A percentile compares a stretch with the other conserved stretches of the same genome.
phyloP scores from a whole-genome alignment of 1,140 invertebrate species.

The Trypoxylus dichotomus region DNA sequence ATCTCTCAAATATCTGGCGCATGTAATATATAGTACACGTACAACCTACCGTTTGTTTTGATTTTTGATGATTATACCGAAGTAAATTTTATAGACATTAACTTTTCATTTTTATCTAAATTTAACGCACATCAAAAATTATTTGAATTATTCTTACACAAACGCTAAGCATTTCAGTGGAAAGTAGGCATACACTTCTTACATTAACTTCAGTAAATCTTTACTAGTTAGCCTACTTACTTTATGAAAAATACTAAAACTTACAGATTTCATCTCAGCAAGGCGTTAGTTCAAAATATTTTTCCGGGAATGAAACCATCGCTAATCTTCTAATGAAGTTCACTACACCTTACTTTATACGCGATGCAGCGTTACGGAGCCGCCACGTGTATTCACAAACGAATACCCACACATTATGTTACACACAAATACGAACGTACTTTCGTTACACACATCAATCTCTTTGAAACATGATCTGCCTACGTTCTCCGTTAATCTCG shows the following conservation, averaged over 20 bases:
- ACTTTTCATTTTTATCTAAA: no score
- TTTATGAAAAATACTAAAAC: neutral
- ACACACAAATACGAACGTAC: neutral
- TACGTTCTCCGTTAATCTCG: constrained; percentile 26
- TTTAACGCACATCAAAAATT: no score
- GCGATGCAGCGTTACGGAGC: neutral
- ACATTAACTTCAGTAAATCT: neutral
- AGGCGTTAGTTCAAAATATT: neutral
- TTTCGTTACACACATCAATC: constrained; percentile 21
- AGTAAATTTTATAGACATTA: no score
- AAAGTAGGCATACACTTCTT: no score
- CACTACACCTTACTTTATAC: neutral
- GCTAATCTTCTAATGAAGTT: neutral
- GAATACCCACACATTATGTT: neutral
- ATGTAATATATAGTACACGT: no score
- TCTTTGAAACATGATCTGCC: constrained; percentile 29
- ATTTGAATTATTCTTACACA: no score
- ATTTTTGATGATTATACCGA: no score
- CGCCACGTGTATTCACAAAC: neutral
- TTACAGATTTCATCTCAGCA: neutral
- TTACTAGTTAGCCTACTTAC: no score
- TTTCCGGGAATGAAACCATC: neutral
- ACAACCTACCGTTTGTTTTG: no score
- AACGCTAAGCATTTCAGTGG: no score
- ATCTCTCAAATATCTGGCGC: no score